Base-by-base conservation (phyloP, 2,888 invertebrate genomes). In the Cryptophagus acutangulus region DNA sequence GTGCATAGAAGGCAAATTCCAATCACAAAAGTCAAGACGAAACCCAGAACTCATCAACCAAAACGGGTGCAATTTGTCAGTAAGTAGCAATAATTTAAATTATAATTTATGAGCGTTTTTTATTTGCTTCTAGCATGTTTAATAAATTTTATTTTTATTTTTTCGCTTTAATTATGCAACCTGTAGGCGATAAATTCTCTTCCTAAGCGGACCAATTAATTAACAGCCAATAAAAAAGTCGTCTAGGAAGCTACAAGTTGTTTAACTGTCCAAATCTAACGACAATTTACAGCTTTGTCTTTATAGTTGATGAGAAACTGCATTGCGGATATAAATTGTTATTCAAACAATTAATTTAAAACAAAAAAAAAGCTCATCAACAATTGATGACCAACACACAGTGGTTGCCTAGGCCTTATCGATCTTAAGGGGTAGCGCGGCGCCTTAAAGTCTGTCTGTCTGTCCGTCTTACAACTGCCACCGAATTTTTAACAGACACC, bases 1-100 rank as follows among this genome's bases (percentile, higher is more conserved):
- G 71, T 67, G 41, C 66, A 67, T 56, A 71, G 73, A 54, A 73
- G 76, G 63, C 75, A 82, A 67, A 81, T 77, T 66, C 85, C 79
- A 45, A 79, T 82, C 67, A 87, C 87, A 77, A 89, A 89, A 75
- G 81, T 84, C 50, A 81, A 82, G 73, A 75, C 75, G 62, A 88
- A 87, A 69, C 81, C 80, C 50, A 74, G 86, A 66, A 85, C 86
- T 59, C 86, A 86, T 74, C 88, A 89, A 71, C 88, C 88, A 51
- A 89, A 87, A 78, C 86, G 87, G 76, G 87, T 88, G 49, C 87
- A 88, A 76, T 88, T 89, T 67, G 87, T 88, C 74, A 87, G 89
- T 89, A 79, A 89, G 88, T 88, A 75, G 5, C 36, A 39, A 6
- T 26, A 25, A 41, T 18, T 12, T 12, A 4, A 17, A 26, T 31